Evolutionary conservation across 2,113 vertebrate genomes (phyloP), one percentile per base, ranked within the genome.

Genomic region (Alces alces): DNA sequence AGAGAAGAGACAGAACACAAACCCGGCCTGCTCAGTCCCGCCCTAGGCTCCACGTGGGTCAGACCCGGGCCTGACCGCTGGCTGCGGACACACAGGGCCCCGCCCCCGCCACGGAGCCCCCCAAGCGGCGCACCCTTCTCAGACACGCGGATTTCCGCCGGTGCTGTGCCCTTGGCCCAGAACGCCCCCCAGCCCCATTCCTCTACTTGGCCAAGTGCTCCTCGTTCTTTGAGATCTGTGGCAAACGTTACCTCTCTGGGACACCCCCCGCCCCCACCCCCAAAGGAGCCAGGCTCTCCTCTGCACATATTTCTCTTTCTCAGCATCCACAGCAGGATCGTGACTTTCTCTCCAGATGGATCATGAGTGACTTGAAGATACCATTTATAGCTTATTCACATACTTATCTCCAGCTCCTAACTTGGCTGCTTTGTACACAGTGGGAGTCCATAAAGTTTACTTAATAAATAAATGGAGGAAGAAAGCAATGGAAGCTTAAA

Each of bases 381-480:
- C n/a, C 39, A 15, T 90, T 88, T 87, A 88, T 11, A 78, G 30
- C 45, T 94, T 78, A 70, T 52, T 70, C 78, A 43, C n/a, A 76
- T 57, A 91, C 8, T 79, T 27, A 87, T 80, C 70, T 89, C 39
- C 13, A 73, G 84, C 15, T 95, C 70, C 60, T 85, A 85, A 84
- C 58, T 80, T 79, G 83, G 87, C 21, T 57, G 58, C n/a, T 85
- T 64, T 84, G 23, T 70, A 89, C 36, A 82, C 1, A 76, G 21
- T 4, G 86, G 54, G 28, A 93, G n/a, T 58, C 57, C 87, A 84
- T 80, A 80, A 89, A 76, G 66, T 88, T 47, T 92, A 61, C 80
- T 80, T 73, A 90, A 76, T 43, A 94, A 88, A 95, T 91, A 96
- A 83, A 76, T n/a, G 66, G 85, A 92, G 55, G 33, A 70, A 95